A percentile compares a stretch with the other conserved stretches of the same genome.
phyloP scores from a whole-genome alignment of 2,113 vertebrate genomes.

The Lepisosteus osseus region DNA sequence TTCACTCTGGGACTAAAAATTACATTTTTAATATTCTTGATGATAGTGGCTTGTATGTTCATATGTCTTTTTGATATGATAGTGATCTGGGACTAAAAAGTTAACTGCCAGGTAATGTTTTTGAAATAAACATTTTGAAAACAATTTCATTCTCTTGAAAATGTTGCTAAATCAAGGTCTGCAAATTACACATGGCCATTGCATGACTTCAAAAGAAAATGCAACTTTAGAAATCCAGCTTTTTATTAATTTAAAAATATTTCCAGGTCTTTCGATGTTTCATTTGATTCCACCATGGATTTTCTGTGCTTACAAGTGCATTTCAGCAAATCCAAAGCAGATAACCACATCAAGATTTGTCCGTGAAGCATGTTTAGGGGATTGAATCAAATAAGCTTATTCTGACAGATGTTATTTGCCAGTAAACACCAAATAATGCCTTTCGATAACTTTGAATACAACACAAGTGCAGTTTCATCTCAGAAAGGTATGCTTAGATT shows the following conservation, averaged over 20 bases:
- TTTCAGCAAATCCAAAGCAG: neutral
- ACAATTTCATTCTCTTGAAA: too few relatives aligned
- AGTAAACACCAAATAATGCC: constrained; percentile 24
- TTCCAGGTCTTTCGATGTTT: too few relatives aligned
- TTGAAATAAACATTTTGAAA: too few relatives aligned
- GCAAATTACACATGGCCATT: neutral
- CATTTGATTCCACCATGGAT: too few relatives aligned
- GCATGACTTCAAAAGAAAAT: neutral
- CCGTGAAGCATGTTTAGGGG: constrained; percentile 11
- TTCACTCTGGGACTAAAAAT: too few relatives aligned
- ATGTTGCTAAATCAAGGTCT: too few relatives aligned
- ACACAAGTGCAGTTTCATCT: constrained; percentile 31
- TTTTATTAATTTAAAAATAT: neutral
- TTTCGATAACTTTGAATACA: constrained; percentile 40
- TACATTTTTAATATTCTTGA: too few relatives aligned
- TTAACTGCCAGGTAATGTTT: too few relatives aligned
- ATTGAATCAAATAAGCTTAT: constrained; percentile 42
- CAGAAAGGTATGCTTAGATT: constrained; percentile 15
- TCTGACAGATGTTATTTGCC: constrained; percentile 51
- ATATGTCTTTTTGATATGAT: too few relatives aligned
- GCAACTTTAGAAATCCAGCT: neutral
- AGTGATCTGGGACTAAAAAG: too few relatives aligned
- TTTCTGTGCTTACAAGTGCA: neutral
- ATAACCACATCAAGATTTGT: neutral
- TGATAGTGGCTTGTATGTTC: too few relatives aligned